Percentiles rank a stretch among this genome's conserved stretches.
These are phyloP conservation scores for Zoanthus sansibaricus DNA, from an alignment of 92 coral and sea anemone species.

Conservation along the genomic window DNA sequence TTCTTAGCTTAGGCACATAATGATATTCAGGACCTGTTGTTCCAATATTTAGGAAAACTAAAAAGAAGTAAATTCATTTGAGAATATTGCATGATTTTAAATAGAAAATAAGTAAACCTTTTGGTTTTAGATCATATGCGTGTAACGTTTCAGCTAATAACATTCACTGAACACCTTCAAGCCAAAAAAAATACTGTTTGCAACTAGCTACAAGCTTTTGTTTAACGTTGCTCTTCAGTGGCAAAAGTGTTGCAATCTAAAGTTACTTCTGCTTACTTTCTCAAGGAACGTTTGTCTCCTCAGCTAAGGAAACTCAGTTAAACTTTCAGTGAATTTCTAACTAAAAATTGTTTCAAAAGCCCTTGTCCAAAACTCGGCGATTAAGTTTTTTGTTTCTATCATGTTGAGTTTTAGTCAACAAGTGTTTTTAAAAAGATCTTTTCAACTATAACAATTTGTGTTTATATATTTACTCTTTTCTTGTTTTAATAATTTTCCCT, in stretches of 20 bases:
- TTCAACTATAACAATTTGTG: background rate
- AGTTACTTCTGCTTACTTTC: slow-evolving; percentile 22
- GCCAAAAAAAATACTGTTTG: background rate
- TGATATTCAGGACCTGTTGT: background rate
- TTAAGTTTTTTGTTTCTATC: background rate
- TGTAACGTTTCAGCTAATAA: background rate
- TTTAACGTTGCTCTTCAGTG: background rate
- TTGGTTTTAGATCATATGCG: background rate
- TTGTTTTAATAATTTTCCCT: background rate
- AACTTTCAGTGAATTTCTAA: background rate
- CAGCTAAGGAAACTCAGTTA: background rate
- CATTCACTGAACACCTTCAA: background rate
- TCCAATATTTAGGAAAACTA: background rate
- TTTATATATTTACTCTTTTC: background rate
- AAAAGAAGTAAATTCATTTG: background rate
- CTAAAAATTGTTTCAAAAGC: background rate
- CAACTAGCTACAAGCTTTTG: background rate
- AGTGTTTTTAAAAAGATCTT: background rate
- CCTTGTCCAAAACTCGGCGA: slow-evolving; percentile 19
- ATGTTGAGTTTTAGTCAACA: background rate
- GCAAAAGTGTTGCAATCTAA: background rate
- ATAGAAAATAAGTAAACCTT: background rate
- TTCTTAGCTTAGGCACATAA: background rate
- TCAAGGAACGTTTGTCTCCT: background rate
- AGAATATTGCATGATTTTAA: background rate